A percentile compares a stretch with the other conserved stretches of the same genome.
phyloP scores from a whole-genome alignment of 2,888 invertebrate species.

The Catocala nupta region DNA sequence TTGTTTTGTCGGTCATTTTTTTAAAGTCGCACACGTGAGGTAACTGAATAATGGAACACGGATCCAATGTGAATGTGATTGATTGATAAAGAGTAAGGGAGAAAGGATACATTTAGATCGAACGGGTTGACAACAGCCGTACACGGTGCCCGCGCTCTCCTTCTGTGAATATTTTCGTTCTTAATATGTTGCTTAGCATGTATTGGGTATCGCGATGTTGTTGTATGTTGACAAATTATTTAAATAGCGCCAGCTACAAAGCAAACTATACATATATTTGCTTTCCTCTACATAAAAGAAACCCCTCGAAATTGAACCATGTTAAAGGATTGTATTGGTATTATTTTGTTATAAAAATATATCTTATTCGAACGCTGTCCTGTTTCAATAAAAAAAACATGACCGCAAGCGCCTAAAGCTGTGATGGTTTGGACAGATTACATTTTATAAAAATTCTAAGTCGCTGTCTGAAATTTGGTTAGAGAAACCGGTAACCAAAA shows the following conservation, averaged over 20 bases:
- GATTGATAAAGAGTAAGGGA: constrained; percentile 16
- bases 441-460: no score
- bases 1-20: constrained; percentile 45
- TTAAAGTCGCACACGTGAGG: constrained; percentile 35
- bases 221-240: not conserved
- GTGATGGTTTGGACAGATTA: no score
- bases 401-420: no score
- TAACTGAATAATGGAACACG: constrained; percentile 44
- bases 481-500: no score
- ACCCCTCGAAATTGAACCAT: no score
- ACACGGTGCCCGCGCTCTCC: not conserved
- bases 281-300: no score
- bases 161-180: not conserved
- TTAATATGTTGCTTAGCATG: not conserved
- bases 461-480: no score
- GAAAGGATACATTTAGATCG: constrained; percentile 13
- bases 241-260: not conserved
- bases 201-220: not conserved
- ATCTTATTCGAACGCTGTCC: no score
- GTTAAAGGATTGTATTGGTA: no score
- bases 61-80: constrained; percentile 34
- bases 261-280: not conserved
- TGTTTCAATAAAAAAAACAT: no score
- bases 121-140: constrained; percentile 5
- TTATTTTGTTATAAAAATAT: no score